Base-by-base conservation (phyloP, 2,888 invertebrate genomes). In the Agrotis segetum region DNA sequence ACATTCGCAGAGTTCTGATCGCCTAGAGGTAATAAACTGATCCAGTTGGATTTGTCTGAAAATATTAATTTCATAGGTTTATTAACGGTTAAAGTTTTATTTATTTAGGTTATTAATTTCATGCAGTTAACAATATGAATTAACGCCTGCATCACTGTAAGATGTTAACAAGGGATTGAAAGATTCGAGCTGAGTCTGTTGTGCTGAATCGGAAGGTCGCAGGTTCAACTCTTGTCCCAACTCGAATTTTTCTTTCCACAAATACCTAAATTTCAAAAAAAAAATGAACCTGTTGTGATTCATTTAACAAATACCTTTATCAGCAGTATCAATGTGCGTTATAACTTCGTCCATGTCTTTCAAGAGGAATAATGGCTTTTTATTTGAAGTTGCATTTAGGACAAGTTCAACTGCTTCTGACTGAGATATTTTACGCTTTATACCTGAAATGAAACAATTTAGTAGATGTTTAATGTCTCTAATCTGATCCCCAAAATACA, bases 21-120 rank as follows among this genome's bases (percentile, higher is more conserved):
- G 0, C 93, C 93, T 7, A 93, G 78, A 1, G 91, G 90, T 13
- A 94, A 67, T 21, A 94, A 74, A 56, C 92, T 83, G 46, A 94
- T 86, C 94, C 94, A 94, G 77, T 93, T 94, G 17, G 92, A 90
- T 88, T 93, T 93, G 81, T 94, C 94, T 94, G 81, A 46, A 83
- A 79, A 59, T 13, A 29, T n/a, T 47, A 7, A 24, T 53, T 53
- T 59, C 1, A 5, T 5, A 40, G 6, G 46, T 16, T 44, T 56
- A 74, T n/a, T 49, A 44, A 46, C n/a, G 9, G 0, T 46, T 24
- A n/a, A n/a, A n/a, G n/a, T n/a, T n/a, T n/a, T n/a, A n/a, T 40
- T 46, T 19, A 9, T 16, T 13, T 16, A 47, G 3, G n/a, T 55
- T 29, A 21, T 2, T 9, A 44, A 44, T 34, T 14, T 50, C 4